Base-by-base conservation (phyloP, 2,113 vertebrate genomes). In the Halichoerus grypus region DNA sequence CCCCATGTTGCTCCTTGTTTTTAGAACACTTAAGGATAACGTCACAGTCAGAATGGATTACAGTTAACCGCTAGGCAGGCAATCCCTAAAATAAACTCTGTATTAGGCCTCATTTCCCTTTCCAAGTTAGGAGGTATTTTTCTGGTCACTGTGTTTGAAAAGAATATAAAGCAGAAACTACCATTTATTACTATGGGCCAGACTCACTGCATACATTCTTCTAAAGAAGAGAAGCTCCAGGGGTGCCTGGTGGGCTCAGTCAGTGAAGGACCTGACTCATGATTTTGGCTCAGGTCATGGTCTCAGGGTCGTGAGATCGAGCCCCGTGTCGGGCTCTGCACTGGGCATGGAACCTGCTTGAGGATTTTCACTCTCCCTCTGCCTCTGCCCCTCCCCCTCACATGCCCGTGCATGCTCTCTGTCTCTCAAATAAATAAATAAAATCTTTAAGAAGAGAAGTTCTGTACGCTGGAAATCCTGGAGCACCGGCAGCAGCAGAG, bases 401-500 rank as follows among this genome's bases (percentile, higher is more conserved):
- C 67, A 33, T 16, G 63, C 31, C 63, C 7, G 14, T 5, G 1
- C 59, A 4, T 9, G 5, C 14, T 5, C 63, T 19, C 67, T n/a
- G 31, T 36, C 67, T 69, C 33, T 21, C 65, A 18, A n/a, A 19
- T 9, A n/a, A 36, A 22, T 19, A 19, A 5, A 18, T 67, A 67
- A 36, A 36, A 21, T 69, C 33, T 21, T 36, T 10, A 31, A 33
- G 46, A 51, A 79, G 72, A 28, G 28, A 79, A 33, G 76, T 53
- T 33, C 11, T 36, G 42, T 10, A 1, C 1, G 1, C 28, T 12
- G 76, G 49, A 26, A 31, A 26, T 19, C 19, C 13, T 61, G 4
- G 1, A 31, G 49, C 1, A 3, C 0, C 11, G 9, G 18, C 51
- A 10, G 21, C 18, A 1, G 24, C 0, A 0, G 16, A 13, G 28